Evolutionary conservation across 2,113 vertebrate species (phyloP).

Genomic region (Barbus barbus): DNA sequence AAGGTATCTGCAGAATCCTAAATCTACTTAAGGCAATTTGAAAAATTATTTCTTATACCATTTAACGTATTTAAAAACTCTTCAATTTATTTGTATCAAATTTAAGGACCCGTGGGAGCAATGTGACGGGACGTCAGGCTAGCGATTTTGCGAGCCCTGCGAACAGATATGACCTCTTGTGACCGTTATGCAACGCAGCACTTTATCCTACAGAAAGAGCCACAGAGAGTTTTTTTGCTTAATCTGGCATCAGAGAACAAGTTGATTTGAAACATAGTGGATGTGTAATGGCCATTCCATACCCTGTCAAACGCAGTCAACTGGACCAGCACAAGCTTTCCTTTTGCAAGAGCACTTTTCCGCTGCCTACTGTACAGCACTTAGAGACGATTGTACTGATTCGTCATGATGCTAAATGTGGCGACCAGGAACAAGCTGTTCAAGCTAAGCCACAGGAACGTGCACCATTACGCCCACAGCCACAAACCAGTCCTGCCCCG

Average conservation of each 20-base stretch:
- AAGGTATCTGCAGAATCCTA: too few species aligned
- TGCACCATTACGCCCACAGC: constrained; percentile 57
- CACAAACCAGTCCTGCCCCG: constrained; percentile 49
- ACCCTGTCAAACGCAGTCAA: not conserved
- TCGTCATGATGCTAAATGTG: constrained; percentile 71
- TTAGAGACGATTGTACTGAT: constrained; percentile 68
- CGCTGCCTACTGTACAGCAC: constrained; percentile 65
- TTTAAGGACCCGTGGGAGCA: too few species aligned
- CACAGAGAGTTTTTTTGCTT: not conserved
- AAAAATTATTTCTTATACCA: too few species aligned
- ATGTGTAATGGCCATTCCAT: not conserved
- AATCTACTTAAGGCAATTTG: too few species aligned
- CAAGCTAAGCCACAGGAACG: constrained; percentile 51
- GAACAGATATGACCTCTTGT: not conserved
- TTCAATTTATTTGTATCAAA: too few species aligned
- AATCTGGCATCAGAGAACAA: not conserved
- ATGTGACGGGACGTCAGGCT: too few species aligned
- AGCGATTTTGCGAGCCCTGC: too few species aligned
- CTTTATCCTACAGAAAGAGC: not conserved
- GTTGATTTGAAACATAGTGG: not conserved
- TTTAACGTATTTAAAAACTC: too few species aligned
- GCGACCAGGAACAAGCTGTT: constrained; percentile 61
- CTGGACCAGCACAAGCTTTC: constrained; percentile 45
- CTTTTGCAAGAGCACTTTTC: constrained; percentile 63
- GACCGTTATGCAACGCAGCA: not conserved